A percentile compares a stretch with the other conserved stretches of the same genome.
Evolutionary conservation across 1,140 invertebrate genomes (phyloP).

Genomic region (Pollicipes pollicipes): DNA sequence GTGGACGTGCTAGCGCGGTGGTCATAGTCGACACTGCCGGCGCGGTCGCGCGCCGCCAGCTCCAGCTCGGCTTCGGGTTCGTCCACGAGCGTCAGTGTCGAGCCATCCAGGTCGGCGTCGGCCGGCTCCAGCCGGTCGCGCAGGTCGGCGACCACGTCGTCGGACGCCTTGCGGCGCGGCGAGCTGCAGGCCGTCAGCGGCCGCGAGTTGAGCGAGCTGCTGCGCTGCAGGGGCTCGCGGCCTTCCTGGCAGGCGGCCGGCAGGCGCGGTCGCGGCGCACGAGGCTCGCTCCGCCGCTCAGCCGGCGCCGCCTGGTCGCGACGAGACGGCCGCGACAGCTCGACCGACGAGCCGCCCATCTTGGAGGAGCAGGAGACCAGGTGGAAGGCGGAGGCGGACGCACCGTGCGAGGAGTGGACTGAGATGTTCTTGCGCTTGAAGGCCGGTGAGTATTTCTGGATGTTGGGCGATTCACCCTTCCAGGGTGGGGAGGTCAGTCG

Average conservation of each 20-base stretch:
- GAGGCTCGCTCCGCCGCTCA: not conserved
- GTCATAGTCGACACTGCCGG: not conserved
- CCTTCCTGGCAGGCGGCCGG: no score
- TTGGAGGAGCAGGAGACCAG: not conserved
- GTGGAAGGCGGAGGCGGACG: constrained; percentile 11
- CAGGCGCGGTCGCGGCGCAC: not conserved
- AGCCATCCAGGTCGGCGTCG: not conserved
- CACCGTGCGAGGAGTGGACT: constrained; percentile 33
- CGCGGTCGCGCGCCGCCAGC: not conserved
- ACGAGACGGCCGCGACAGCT: not conserved
- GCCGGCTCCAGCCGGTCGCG: not conserved
- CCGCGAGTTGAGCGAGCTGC: not conserved
- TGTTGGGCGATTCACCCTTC: not conserved
- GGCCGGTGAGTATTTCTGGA: constrained; percentile 56
- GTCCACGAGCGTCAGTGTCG: not conserved
- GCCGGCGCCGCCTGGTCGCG: not conserved
- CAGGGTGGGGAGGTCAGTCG: constrained; percentile 29
- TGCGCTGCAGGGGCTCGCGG: not conserved
- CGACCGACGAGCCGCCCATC: not conserved
- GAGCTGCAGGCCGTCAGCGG: not conserved
- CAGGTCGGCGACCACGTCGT: not conserved
- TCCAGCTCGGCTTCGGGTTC: not conserved
- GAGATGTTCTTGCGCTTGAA: constrained; percentile 57
- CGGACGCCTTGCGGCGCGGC: not conserved
- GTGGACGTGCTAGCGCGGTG: not conserved